Evolutionary conservation across 2,797 vertebrate genomes (phyloP).

Genomic region (Cichlasoma orientale): DNA sequence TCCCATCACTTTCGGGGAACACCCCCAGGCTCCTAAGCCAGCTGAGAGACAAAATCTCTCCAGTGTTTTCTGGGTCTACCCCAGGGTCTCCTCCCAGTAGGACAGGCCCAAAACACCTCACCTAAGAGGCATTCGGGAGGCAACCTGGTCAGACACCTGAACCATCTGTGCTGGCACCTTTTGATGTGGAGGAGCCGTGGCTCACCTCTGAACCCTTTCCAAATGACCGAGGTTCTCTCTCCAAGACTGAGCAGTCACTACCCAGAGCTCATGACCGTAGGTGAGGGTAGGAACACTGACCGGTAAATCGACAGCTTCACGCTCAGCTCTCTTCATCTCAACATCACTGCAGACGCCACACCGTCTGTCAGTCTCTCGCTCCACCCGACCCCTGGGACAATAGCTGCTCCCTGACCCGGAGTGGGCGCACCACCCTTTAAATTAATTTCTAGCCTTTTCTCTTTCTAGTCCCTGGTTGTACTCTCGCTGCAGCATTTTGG

Average conservation of each 20-base stretch:
- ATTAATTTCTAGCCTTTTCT: too few relatives aligned
- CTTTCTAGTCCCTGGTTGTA: too few relatives aligned
- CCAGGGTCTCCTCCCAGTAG: neutral
- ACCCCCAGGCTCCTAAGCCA: neutral
- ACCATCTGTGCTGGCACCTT: neutral
- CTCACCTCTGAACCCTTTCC: too few relatives aligned
- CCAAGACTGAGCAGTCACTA: too few relatives aligned
- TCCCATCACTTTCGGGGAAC: rapidly evolving
- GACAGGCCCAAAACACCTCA: neutral
- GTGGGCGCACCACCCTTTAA: too few relatives aligned
- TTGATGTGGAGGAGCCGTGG: neutral
- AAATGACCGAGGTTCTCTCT: too few relatives aligned
- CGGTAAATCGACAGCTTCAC: neutral
- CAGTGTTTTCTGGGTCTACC: neutral
- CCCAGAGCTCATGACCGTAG: neutral
- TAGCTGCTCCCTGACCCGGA: neutral
- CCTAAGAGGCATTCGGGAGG: neutral
- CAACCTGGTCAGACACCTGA: neutral
- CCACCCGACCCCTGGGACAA: too few relatives aligned
- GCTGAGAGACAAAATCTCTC: neutral
- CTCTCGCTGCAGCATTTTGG: too few relatives aligned
- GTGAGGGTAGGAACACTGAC: rapidly evolving
- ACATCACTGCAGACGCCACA: neutral
- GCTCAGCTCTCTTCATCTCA: neutral
- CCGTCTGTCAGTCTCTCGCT: rapidly evolving